Evolutionary conservation across 37 sponge, comb jelly and placozoan genomes (phyloP), one percentile per base, ranked within the genome.

Genomic region (Halisarca cf. caerulea): DNA sequence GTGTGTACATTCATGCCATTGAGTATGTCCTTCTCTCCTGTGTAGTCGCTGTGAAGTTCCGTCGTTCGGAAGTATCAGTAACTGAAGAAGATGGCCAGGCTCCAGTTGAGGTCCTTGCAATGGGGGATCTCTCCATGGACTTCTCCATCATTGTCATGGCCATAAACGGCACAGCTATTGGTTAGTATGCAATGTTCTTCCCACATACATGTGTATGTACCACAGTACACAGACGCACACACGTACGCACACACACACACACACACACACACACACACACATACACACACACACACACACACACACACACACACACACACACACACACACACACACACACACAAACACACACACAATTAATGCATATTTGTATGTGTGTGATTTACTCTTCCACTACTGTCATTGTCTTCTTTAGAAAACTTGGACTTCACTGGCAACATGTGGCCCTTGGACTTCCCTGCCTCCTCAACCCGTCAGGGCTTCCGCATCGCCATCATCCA

Each of bases 81-180:
- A 74, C 42, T 42, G 77, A 74, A 41, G 77, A 74, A 8, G 77
- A 74, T 1, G 42, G 42, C 0, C 21, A 3, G 21, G 77, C 45
- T 3, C 21, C 5, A 6, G 45, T 74, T 39, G 36, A 32, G 24
- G 77, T 74, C 25, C n/a, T 41, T 39, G 77, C 77, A n/a, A 74
- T 74, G 77, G 77, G 77, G 9, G 77, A 74, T 39, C 77, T 74
- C 23, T 40, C 42, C 21, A n/a, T 24, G 24, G 43, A 37, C 25
- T 74, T 74, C 44, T 74, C 77, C 24, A 21, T 74, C 20, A 74
- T 74, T 41, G 77, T 74, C 45, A 74, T 74, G 77, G 77, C 77
- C 18, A 74, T 74, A 2, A 74, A 74, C 6, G 77, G 77, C 0
- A 42, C 45, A 9, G 77, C 77, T n/a, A 8, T 39, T 2, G 43